A percentile compares a stretch with the other conserved stretches of the same genome.
These are phyloP conservation scores for Solenopsis invicta DNA, from an alignment of 1,140 invertebrate species.

Conservation along the genomic window DNA sequence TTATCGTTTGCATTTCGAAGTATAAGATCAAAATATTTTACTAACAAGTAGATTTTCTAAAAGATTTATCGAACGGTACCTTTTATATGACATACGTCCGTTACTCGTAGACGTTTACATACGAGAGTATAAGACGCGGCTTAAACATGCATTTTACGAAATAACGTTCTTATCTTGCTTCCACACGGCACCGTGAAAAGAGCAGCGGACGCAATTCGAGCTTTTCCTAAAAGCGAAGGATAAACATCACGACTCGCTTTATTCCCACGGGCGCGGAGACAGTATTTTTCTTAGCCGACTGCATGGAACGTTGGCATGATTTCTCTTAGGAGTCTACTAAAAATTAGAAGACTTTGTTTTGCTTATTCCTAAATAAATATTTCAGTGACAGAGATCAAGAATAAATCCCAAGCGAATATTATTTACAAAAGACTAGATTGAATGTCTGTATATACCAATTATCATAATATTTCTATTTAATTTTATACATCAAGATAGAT, in stretches of 20 bases:
- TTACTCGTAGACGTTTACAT: conserved; percentile 30
- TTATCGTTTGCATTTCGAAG: neutral
- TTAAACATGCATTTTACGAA: conserved; percentile 49
- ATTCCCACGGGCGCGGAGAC: conserved; percentile 54
- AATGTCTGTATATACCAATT: neutral
- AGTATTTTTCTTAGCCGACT: conserved; percentile 59
- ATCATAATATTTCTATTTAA: neutral
- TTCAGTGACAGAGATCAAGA: conserved; percentile 3
- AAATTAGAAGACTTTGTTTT: conserved; percentile 60
- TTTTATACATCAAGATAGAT: neutral
- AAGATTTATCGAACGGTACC: conserved; percentile 5
- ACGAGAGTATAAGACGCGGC: conserved; percentile 20
- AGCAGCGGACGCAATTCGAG: conserved; percentile 43
- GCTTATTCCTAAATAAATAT: conserved; percentile 48
- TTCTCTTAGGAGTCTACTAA: conserved; percentile 61
- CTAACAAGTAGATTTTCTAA: conserved; percentile 11
- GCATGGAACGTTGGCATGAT: conserved; percentile 49
- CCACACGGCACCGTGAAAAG: conserved; percentile 8
- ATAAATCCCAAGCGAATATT: conserved; percentile 16
- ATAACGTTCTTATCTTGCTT: conserved; percentile 50
- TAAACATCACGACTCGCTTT: conserved; percentile 61
- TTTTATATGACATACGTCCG: neutral
- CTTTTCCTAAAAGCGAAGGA: conserved; percentile 57
- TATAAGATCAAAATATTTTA: conserved; percentile 43
- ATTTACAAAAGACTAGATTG: neutral